Conservation (phyloP, 2,113 vertebrate species). For the Seriola quinqueradiata region DNA sequence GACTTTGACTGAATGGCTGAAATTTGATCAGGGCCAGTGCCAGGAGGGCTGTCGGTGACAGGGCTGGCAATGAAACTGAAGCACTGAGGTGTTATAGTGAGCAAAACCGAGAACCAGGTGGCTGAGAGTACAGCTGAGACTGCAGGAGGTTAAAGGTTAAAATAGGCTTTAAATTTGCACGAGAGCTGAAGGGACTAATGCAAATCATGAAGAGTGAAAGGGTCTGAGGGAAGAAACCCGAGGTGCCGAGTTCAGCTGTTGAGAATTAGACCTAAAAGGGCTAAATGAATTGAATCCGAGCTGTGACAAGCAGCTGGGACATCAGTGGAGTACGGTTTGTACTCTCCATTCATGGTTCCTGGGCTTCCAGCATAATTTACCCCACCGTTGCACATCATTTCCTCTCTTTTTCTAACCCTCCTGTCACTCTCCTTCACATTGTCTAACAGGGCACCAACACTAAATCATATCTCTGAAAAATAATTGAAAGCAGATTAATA, state of each 20-base stretch:
- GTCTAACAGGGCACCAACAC: neutral
- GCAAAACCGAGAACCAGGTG: constrained; percentile 9
- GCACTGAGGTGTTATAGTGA: constrained; percentile 19
- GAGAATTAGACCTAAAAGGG: constrained; percentile 23
- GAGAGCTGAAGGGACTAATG: constrained; percentile 16
- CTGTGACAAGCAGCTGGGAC: constrained; percentile 13
- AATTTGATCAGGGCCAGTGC: neutral
- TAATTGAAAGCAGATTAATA: constrained; percentile 1
- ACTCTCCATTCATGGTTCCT: neutral
- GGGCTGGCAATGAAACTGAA: constrained; percentile 30
- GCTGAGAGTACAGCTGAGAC: constrained; percentile 16
- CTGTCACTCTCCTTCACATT: neutral
- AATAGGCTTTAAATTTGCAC: constrained; percentile 25
- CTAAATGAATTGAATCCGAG: constrained; percentile 33
- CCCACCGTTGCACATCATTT: neutral
- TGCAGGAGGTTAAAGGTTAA: constrained; percentile 35
- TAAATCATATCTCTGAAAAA: constrained; percentile 1
- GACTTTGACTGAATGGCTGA: constrained; percentile 16
- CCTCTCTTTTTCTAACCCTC: neutral
- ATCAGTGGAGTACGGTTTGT: neutral
- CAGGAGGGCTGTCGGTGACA: neutral
- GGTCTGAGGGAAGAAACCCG: constrained; percentile 5
- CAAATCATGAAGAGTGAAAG: constrained; percentile 34
- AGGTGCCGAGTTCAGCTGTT: constrained; percentile 7
- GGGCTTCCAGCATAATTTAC: constrained; percentile 11